phyloP scores from a whole-genome alignment of 2,797 vertebrate genomes.

The Eulemur rubriventer region DNA sequence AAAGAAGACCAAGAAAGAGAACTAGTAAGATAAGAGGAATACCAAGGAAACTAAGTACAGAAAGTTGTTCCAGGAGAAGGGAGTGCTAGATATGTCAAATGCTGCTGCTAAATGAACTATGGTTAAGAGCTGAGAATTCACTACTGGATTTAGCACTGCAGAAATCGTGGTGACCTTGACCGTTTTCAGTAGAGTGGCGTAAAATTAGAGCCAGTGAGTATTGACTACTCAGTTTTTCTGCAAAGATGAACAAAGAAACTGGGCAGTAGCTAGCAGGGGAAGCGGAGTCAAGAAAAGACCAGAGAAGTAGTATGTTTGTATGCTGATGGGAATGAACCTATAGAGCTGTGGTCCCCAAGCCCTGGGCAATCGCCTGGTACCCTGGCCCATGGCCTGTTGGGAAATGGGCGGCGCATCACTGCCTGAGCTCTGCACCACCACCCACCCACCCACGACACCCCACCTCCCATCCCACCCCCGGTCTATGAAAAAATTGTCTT shows the following conservation, averaged over 20 bases:
- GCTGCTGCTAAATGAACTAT: not conserved
- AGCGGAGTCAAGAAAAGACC: not conserved
- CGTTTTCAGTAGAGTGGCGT: not conserved
- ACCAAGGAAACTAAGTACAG: not conserved
- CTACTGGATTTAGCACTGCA: not conserved
- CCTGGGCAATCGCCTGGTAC: too few species aligned
- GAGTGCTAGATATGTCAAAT: rapidly evolving
- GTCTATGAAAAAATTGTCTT: too few species aligned
- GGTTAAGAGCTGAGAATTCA: not conserved
- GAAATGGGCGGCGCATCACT: too few species aligned
- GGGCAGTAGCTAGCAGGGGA: not conserved
- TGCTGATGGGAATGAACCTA: too few species aligned
- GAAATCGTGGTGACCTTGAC: not conserved
- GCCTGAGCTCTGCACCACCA: too few species aligned
- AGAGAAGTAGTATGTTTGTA: not conserved
- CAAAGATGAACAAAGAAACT: not conserved
- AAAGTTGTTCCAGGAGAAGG: not conserved
- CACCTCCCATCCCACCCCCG: too few species aligned
- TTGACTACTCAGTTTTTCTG: not conserved
- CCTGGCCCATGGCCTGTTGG: too few species aligned
- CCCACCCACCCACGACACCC: too few species aligned
- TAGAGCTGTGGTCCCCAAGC: too few species aligned
- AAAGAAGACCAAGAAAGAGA: not conserved
- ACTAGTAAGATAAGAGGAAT: not conserved
- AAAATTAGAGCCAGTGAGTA: not conserved